Percentiles rank a stretch among this genome's conserved stretches.
phyloP scores from a whole-genome alignment of 2,797 vertebrate genomes.

The Danio aesculapii region DNA sequence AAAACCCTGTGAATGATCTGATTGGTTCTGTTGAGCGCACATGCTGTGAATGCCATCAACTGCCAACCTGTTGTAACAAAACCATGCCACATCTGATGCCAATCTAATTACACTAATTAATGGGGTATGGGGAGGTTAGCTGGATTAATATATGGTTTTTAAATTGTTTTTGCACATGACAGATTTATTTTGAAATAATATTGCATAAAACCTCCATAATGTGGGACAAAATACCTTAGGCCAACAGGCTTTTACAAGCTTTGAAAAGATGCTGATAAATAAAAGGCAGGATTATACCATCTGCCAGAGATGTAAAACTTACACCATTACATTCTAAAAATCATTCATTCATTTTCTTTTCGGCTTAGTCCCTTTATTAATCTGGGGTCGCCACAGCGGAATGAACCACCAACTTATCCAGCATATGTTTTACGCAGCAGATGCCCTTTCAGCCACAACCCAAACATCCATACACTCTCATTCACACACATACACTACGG shows the following conservation, averaged over 20 bases:
- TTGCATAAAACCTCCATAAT: neutral
- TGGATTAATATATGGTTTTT: neutral
- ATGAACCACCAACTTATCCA: too few species aligned
- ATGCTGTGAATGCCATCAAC: conserved; percentile 46
- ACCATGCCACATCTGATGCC: conserved; percentile 15
- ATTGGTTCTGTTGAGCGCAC: conserved; percentile 60
- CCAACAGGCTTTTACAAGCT: conserved; percentile 10
- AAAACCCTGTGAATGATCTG: conserved; percentile 42
- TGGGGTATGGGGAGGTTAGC: neutral
- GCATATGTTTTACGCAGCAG: too few species aligned
- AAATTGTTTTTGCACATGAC: neutral
- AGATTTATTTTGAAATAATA: neutral
- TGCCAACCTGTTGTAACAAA: conserved; percentile 35
- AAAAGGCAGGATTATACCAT: conserved; percentile 34
- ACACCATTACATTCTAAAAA: too few species aligned
- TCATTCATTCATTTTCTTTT: too few species aligned
- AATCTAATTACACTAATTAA: conserved; percentile 18
- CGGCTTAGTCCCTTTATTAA: too few species aligned
- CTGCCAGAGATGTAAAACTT: conserved; percentile 59
- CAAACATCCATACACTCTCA: too few species aligned
- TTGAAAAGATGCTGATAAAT: conserved; percentile 34
- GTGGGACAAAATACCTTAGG: neutral
- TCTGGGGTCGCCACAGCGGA: too few species aligned
- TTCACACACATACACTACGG: too few species aligned
- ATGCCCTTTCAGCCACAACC: too few species aligned